These are phyloP conservation scores for Paraescarpia echinospica DNA, from an alignment of 1,140 invertebrate species.

Conservation along the genomic window DNA sequence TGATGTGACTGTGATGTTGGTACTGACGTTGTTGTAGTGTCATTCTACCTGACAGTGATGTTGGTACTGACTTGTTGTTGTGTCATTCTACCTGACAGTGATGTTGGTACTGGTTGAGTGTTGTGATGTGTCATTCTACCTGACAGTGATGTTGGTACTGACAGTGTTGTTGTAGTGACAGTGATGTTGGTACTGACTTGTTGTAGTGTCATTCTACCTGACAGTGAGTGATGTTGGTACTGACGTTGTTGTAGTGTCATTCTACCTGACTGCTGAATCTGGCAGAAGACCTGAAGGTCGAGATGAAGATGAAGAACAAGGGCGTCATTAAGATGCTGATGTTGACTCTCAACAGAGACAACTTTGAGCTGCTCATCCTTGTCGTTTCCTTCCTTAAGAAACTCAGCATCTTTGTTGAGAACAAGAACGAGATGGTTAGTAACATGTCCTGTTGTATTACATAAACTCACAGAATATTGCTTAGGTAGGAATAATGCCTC, in stretches of 20 bases:
- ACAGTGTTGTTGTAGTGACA: no score
- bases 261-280: slow-evolving; percentile 93
- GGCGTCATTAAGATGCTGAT: slow-evolving; percentile 86
- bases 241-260: slow-evolving; percentile 60
- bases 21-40: no score
- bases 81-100: no score
- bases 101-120: no score
- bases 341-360: slow-evolving; percentile 82
- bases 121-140: no score
- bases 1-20: no score
- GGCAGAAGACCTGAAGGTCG: slow-evolving; percentile 87
- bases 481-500: no score
- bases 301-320: slow-evolving; percentile 96
- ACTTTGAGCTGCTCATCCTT: slow-evolving; percentile 81
- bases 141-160: no score
- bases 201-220: slow-evolving; percentile 76
- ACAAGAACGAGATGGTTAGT: slow-evolving; percentile 87
- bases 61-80: no score
- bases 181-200: background rate
- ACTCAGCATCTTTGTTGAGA: slow-evolving; percentile 89
- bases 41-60: no score
- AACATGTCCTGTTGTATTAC: background rate
- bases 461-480: background rate
- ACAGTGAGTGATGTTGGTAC: slow-evolving; percentile 28
- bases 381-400: slow-evolving; percentile 94